phyloP scores from a whole-genome alignment of 2,888 invertebrate genomes.

The Agonopterix subpropinquella region DNA sequence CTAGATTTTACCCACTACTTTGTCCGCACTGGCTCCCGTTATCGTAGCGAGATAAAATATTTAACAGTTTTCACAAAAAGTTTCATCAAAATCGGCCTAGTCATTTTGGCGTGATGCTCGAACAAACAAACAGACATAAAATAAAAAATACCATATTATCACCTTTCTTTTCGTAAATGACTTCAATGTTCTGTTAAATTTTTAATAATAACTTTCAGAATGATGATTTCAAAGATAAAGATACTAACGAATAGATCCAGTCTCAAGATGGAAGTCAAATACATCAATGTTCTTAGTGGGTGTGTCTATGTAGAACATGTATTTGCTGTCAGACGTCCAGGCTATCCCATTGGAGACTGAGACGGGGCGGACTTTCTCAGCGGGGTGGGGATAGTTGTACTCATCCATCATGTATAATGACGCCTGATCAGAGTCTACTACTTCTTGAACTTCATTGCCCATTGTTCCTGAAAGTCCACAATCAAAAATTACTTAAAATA shows the following conservation, averaged over 20 bases:
- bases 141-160: no score
- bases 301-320: conserved; percentile 88
- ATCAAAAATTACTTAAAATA: background rate
- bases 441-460: conserved; percentile 70
- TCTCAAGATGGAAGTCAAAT: conserved; percentile 80
- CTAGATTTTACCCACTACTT: no score
- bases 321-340: conserved; percentile 82
- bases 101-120: no score
- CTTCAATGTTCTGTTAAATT: no score
- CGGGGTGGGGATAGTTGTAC: conserved; percentile 42
- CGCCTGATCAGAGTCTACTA: conserved; percentile 69
- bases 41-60: no score
- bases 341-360: conserved; percentile 87
- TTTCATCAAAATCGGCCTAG: no score
- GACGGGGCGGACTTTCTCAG: conserved; percentile 60
- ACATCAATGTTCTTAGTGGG: conserved; percentile 79
- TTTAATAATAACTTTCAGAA: no score
- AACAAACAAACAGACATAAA: no score
- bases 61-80: no score
- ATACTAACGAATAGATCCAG: conserved; percentile 76
- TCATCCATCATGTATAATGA: conserved; percentile 75
- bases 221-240: no score
- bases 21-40: no score
- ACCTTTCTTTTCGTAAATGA: no score
- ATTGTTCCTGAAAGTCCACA: conserved; percentile 71